Percentiles rank a stretch among this genome's conserved stretches.
These are phyloP conservation scores for Cherax quadricarinatus DNA, from an alignment of 1,140 invertebrate species.

Conservation along the genomic window DNA sequence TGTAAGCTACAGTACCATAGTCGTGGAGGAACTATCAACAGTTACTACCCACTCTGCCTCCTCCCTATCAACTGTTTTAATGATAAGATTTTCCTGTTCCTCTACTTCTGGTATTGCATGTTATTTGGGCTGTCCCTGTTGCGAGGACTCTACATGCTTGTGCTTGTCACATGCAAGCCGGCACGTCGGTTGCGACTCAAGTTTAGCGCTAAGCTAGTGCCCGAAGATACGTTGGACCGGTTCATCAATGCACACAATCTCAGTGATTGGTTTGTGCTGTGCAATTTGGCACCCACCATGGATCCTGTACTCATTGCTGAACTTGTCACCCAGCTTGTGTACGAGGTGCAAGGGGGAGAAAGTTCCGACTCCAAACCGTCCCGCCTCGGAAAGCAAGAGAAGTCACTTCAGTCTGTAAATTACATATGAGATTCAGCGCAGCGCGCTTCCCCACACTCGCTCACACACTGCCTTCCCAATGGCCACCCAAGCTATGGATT, in stretches of 20 bases:
- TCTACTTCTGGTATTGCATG: conserved; percentile 73
- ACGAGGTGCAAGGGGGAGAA: conserved; percentile 73
- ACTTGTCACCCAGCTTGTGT: conserved; percentile 73
- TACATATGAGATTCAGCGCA: conserved; percentile 74
- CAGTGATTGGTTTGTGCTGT: conserved; percentile 73
- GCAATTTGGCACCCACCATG: conserved; percentile 73
- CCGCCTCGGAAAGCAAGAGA: conserved; percentile 73
- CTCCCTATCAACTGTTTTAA: conserved; percentile 73
- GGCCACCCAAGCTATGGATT: conserved; percentile 69
- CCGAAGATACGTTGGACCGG: conserved; percentile 72
- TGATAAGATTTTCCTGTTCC: conserved; percentile 73
- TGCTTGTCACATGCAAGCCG: conserved; percentile 73
- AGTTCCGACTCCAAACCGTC: conserved; percentile 72
- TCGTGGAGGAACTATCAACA: conserved; percentile 73
- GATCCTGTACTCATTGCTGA: conserved; percentile 73
- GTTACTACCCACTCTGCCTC: conserved; percentile 73
- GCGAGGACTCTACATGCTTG: conserved; percentile 72
- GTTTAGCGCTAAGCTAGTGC: conserved; percentile 73
- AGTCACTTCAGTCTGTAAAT: conserved; percentile 73
- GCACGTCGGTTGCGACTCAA: conserved; percentile 72
- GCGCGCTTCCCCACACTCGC: conserved; percentile 73
- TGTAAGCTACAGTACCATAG: conserved; percentile 73
- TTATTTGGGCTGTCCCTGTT: conserved; percentile 72
- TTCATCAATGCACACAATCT: conserved; percentile 73
- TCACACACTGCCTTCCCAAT: conserved; percentile 73